Conservation (phyloP, 2,113 vertebrate genomes). For the Gadus macrocephalus region DNA sequence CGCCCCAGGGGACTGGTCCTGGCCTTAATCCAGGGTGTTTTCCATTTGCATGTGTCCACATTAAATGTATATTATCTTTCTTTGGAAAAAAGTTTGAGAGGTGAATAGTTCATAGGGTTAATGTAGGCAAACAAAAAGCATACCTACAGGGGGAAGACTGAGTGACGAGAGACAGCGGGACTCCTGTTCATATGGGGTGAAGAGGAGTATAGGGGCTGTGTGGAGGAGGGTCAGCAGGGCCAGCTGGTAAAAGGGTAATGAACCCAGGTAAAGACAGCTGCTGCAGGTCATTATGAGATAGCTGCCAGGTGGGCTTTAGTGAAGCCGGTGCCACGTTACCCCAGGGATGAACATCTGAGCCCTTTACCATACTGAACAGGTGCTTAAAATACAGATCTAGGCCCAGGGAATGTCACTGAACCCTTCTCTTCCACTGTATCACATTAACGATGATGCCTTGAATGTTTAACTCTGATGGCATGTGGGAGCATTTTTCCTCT, state of each 20-base stretch:
- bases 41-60: too few species aligned
- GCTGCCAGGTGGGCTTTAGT: slow-evolving; percentile 20
- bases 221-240: neutral
- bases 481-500: too few species aligned
- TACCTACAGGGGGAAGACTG: too few species aligned
- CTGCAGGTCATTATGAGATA: slow-evolving; percentile 14
- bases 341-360: slow-evolving; percentile 17
- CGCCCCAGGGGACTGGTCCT: too few species aligned
- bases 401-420: neutral
- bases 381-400: neutral
- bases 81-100: too few species aligned
- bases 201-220: neutral
- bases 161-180: neutral
- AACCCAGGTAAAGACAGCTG: slow-evolving; percentile 24
- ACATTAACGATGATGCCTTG: too few species aligned
- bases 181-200: neutral
- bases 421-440: too few species aligned
- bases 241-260: slow-evolving; percentile 24
- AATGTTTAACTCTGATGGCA: too few species aligned
- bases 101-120: too few species aligned
- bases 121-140: too few species aligned
- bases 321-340: neutral
- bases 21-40: too few species aligned
- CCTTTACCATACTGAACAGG: slow-evolving; percentile 6
- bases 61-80: too few species aligned